Conservation (phyloP, 2,113 vertebrate species). For the Chionomys nivalis region DNA sequence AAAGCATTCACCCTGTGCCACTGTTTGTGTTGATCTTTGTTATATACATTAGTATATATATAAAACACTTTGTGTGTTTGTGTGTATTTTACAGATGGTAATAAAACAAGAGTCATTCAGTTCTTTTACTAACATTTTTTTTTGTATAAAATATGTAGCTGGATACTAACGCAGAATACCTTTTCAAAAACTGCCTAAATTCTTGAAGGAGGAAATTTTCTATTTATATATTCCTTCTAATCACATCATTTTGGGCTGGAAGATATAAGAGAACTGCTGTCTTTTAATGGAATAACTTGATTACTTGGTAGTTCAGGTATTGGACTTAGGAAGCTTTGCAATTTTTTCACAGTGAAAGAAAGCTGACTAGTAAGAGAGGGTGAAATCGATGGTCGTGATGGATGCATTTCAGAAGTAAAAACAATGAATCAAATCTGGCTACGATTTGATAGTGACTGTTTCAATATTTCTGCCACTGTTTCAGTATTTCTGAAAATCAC, state of each 20-base stretch:
- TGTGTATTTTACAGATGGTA: not conserved
- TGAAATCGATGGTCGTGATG: not conserved
- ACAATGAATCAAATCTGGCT: not conserved
- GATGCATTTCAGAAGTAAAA: slow-evolving; percentile 41
- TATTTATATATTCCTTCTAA: not conserved
- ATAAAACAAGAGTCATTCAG: not conserved
- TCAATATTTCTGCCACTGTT: slow-evolving; percentile 49
- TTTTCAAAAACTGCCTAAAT: not conserved
- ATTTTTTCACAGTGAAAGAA: not conserved
- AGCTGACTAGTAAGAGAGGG: slow-evolving; percentile 6
- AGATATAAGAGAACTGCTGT: not conserved
- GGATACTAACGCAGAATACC: not conserved
- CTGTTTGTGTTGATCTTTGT: not conserved
- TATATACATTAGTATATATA: too few species aligned
- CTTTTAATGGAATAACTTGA: not conserved
- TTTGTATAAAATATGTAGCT: slow-evolving; percentile 31
- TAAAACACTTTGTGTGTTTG: not conserved
- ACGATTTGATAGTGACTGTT: not conserved
- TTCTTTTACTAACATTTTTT: not conserved
- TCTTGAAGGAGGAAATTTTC: not conserved
- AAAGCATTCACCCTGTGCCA: not conserved
- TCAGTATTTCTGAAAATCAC: slow-evolving; percentile 43
- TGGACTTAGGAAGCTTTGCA: slow-evolving; percentile 13
- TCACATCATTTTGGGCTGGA: not conserved
- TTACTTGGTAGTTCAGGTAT: not conserved